A percentile compares a stretch with the other conserved stretches of the same genome.
Conservation (phyloP, 2,797 vertebrate species). For the Darevskia mixta region DNA sequence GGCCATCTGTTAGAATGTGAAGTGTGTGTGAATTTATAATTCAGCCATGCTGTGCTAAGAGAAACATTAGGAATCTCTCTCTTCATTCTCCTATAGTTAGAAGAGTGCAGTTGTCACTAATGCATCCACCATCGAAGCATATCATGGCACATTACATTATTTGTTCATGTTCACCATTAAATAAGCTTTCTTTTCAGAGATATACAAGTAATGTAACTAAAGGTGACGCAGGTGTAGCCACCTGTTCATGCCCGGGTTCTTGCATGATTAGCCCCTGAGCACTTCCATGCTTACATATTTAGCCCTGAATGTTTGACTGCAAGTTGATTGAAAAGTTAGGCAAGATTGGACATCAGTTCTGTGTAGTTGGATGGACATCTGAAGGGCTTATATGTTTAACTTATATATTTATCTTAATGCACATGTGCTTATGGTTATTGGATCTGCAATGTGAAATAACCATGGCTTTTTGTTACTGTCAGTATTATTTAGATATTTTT, state of each 20-base stretch:
- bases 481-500: too few species aligned
- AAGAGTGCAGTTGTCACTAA: constrained; percentile 3
- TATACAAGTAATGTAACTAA: background rate
- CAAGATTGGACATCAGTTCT: too few species aligned
- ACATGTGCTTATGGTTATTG: too few species aligned
- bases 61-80: constrained; percentile 21
- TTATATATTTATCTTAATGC: too few species aligned
- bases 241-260: background rate
- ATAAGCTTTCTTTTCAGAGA: background rate
- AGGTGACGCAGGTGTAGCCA: background rate
- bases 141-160: background rate
- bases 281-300: background rate
- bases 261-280: background rate
- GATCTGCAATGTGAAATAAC: too few species aligned
- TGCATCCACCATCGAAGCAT: background rate
- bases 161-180: background rate
- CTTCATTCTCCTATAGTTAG: constrained; percentile 19
- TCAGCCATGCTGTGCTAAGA: background rate
- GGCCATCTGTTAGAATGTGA: constrained; percentile 36
- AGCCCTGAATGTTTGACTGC: too few species aligned
- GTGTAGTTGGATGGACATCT: too few species aligned
- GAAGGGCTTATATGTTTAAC: too few species aligned
- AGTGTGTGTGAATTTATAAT: constrained; percentile 36
- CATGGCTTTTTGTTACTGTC: too few species aligned
- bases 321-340: too few species aligned